A percentile compares a stretch with the other conserved stretches of the same genome.
Evolutionary conservation across 2,888 invertebrate genomes (phyloP).

Genomic region (Brachyopa scutellaris): DNA sequence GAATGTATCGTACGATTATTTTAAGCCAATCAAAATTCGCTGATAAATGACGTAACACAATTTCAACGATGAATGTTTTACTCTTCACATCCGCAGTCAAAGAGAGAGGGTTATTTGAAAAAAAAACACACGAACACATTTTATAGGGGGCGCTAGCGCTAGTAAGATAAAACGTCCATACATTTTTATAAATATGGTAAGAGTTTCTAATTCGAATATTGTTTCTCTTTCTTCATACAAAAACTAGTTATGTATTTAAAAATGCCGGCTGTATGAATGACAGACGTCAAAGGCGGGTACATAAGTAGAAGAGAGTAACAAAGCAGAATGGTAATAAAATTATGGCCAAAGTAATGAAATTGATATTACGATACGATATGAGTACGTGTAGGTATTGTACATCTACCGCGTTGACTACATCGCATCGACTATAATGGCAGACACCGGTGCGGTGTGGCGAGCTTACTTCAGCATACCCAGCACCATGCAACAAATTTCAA

Average conservation of each 20-base stretch:
- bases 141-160: constrained; percentile 16
- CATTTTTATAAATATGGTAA: background rate
- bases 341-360: constrained; percentile 2
- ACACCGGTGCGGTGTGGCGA: background rate
- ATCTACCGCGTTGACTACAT: no score
- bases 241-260: constrained; percentile 47
- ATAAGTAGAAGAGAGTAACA: background rate
- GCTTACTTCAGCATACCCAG: background rate
- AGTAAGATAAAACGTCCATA: background rate
- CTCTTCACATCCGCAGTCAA: no score
- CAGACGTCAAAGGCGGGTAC: constrained; percentile 40
- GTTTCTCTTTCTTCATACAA: background rate
- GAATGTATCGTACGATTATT: constrained; percentile 81
- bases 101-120: background rate
- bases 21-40: constrained; percentile 80
- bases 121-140: background rate
- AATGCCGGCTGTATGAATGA: constrained; percentile 43
- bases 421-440: background rate
- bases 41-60: constrained; percentile 78
- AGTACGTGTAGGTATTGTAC: no score
- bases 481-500: constrained; percentile 7
- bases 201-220: background rate
- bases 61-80: background rate
- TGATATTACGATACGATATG: no score
- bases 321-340: constrained; percentile 12